Conservation (phyloP, 2,888 invertebrate species). For the Hylaea fasciaria region DNA sequence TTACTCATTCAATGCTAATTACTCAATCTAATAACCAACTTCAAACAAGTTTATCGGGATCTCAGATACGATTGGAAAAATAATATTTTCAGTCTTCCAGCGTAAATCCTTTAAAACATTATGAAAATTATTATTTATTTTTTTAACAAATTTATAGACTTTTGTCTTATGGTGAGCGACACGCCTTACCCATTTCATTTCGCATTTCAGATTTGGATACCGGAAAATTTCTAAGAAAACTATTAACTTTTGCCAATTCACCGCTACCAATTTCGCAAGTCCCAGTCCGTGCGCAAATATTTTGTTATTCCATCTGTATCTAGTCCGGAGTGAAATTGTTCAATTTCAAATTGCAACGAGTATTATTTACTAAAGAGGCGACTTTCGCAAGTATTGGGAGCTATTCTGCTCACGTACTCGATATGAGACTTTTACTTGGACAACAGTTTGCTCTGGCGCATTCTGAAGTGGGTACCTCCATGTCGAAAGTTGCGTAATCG, state of each 20-base stretch:
- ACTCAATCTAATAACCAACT: too few species aligned
- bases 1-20: too few species aligned
- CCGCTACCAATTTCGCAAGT: conserved; percentile 42
- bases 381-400: conserved; percentile 70
- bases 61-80: too few species aligned
- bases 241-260: conserved; percentile 23
- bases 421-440: conserved; percentile 48
- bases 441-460: conserved; percentile 19
- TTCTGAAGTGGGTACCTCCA: conserved; percentile 25
- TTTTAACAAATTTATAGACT: too few species aligned
- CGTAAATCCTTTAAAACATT: too few species aligned
- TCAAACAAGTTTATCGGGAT: too few species aligned
- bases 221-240: background rate
- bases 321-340: conserved; percentile 76
- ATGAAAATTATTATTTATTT: too few species aligned
- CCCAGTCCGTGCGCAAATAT: conserved; percentile 44
- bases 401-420: conserved; percentile 61
- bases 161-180: background rate
- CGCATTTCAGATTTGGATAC: too few species aligned
- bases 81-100: too few species aligned
- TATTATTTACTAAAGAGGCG: conserved; percentile 66
- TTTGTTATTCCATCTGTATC: conserved; percentile 64
- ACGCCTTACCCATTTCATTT: background rate
- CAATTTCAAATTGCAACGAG: conserved; percentile 72
- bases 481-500: conserved; percentile 21